Evolutionary conservation across 1,140 invertebrate species (phyloP), one percentile per base, ranked within the genome.

Genomic region (Meloidogyne exigua): DNA sequence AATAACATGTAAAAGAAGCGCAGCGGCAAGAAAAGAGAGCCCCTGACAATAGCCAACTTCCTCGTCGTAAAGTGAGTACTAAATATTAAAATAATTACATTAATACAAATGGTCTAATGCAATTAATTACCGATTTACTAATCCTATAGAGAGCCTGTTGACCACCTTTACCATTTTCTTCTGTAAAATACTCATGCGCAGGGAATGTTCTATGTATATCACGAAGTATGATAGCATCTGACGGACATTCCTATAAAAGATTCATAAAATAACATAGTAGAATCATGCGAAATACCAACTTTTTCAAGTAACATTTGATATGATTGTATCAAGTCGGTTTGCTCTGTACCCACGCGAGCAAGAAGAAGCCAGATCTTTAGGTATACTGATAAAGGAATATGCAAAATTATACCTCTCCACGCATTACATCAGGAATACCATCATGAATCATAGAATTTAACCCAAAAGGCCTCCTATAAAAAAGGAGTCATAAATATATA

Each of bases 11-110:
- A 99, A 89, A 15, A 99, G 89, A 68, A 99, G 89, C 78, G 95
- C 94, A 80, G 96, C 96, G 71, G 94, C 94, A 57, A 99, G 89
- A 88, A 99, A 99, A 88, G 95, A 97, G 26, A 98, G 90, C 26
- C 96, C 96, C 89, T 99, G 97, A 88, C 96, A 99, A 89, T 99
- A 99, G 42, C 95, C 94, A 79, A 99, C 93, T 90, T 99, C 96
- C 79, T 92, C 92, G 88, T 99, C 96, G 88, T 95, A 94, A 3
- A 98, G 92, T 26, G 96, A 94, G 89, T 99, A 99, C 72, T 73
- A 65, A 25, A 57, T 21, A 18, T 18, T 25, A 4, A 1, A 64
- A 13, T 23, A 70, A 4, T 70, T 44, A 10, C 0, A 13, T 5
- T 13, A 49, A 28, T 12, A 12, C 15, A 42, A 21, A 23, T n/a